phyloP scores from a whole-genome alignment of 2,113 vertebrate species.

The Tapirus terrestris region DNA sequence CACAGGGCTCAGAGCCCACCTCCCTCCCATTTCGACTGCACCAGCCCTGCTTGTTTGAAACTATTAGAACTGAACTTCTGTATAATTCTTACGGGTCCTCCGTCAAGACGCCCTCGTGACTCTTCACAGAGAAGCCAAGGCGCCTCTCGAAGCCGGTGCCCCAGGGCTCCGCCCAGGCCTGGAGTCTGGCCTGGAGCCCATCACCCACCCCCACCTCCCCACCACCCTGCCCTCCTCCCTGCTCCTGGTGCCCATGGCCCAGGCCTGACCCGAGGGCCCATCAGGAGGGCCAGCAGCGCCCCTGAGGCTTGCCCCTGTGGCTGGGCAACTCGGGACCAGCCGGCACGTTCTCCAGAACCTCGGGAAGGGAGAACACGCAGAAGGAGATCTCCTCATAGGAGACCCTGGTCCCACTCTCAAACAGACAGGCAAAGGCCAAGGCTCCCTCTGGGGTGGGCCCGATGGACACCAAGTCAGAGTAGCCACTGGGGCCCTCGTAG shows the following conservation, averaged over 20 bases:
- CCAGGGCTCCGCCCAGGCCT: not conserved
- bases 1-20: no score
- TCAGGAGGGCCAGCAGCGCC: slow-evolving; percentile 64
- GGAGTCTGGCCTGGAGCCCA: not conserved
- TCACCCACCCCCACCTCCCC: not conserved
- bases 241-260: rapidly evolving
- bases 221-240: not conserved
- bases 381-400: slow-evolving; percentile 97
- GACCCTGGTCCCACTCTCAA: slow-evolving; percentile 90
- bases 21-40: no score
- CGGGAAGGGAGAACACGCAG: slow-evolving; percentile 92
- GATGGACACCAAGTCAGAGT: slow-evolving; percentile 94
- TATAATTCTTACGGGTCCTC: no score
- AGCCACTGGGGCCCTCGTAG: slow-evolving; percentile 94
- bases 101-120: rapidly evolving
- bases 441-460: slow-evolving; percentile 81
- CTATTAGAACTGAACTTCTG: not conserved
- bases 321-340: rapidly evolving
- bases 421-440: slow-evolving; percentile 92
- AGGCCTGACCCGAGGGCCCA: rapidly evolving
- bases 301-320: rapidly evolving
- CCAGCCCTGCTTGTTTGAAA: not conserved
- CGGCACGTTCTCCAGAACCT: slow-evolving; percentile 92
- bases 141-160: not conserved
- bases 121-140: not conserved